Evolutionary conservation across 2,888 invertebrate species (phyloP).

Genomic region (Neocrepidodera transversa): DNA sequence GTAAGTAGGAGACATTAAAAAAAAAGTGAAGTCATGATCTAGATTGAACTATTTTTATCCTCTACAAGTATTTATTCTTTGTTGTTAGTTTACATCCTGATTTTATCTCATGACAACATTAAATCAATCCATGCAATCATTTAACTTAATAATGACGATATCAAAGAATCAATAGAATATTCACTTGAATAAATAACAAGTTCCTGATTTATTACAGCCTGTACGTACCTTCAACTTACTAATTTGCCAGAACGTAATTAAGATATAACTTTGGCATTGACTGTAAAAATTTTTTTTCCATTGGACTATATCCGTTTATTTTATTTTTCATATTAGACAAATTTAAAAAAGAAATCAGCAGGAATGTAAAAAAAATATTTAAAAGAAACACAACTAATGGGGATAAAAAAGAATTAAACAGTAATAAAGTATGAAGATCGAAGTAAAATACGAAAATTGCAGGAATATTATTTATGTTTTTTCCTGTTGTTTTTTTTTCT

Average conservation of each 20-base stretch:
- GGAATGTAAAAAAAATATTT: too few relatives aligned
- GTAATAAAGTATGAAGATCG: too few relatives aligned
- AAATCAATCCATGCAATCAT: slow-evolving; percentile 5
- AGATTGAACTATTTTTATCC: slow-evolving; percentile 23
- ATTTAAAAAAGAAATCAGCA: too few relatives aligned
- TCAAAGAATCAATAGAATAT: slow-evolving; percentile 8
- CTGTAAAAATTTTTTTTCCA: neutral
- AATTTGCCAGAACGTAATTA: neutral
- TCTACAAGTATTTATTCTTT: slow-evolving; percentile 1
- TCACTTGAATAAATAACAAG: slow-evolving; percentile 17
- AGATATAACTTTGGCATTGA: neutral
- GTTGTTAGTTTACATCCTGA: slow-evolving; percentile 24
- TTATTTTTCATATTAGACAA: too few relatives aligned
- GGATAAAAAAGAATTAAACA: too few relatives aligned
- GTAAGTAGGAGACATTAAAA: neutral
- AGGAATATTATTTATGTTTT: too few relatives aligned
- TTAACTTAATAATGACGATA: neutral
- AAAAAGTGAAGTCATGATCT: slow-evolving; percentile 1
- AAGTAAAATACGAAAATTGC: too few relatives aligned
- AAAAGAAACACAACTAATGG: too few relatives aligned
- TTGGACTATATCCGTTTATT: neutral
- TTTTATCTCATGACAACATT: slow-evolving; percentile 15
- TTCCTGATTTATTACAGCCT: neutral
- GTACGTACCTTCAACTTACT: neutral
- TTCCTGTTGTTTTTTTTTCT: too few relatives aligned